Percentiles rank a stretch among this genome's conserved stretches.
These are phyloP conservation scores for Monochamus saltuarius DNA, from an alignment of 1,140 invertebrate genomes.

Conservation along the genomic window DNA sequence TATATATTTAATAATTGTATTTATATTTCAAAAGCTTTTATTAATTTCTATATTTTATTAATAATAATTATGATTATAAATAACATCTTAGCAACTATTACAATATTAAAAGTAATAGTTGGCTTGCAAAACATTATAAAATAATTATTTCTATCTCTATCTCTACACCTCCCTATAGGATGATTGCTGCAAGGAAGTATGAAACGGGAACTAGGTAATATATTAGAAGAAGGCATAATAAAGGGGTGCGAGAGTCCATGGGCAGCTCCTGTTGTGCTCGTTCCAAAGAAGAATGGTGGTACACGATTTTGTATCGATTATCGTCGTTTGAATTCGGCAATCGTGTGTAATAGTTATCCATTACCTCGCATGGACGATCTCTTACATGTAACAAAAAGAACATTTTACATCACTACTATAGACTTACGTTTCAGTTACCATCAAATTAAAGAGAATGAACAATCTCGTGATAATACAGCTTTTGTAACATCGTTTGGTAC, in stretches of 20 bases:
- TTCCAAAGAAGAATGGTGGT: slow-evolving; percentile 53
- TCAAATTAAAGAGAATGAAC: slow-evolving; percentile 38
- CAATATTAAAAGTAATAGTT: no score
- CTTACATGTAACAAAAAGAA: slow-evolving; percentile 44
- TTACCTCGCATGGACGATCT: slow-evolving; percentile 53
- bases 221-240: slow-evolving; percentile 46
- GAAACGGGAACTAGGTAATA: slow-evolving; percentile 22
- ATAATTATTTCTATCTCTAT: slow-evolving; percentile 20
- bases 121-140: slow-evolving; percentile 29
- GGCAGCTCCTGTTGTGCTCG: slow-evolving; percentile 55
- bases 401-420: no score
- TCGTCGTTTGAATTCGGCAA: slow-evolving; percentile 47
- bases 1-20: no score
- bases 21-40: no score
- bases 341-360: slow-evolving; percentile 52
- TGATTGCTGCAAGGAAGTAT: slow-evolving; percentile 22
- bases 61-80: no score
- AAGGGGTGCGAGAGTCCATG: slow-evolving; percentile 45
- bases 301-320: slow-evolving; percentile 54
- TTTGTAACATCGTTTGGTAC: not conserved
- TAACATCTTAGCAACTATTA: no score
- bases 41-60: no score
- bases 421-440: slow-evolving; percentile 51
- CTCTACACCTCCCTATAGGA: slow-evolving; percentile 30
- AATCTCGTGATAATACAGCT: slow-evolving; percentile 42